Percentiles rank a stretch among this genome's conserved stretches.
phyloP scores from a whole-genome alignment of 2,797 vertebrate genomes.

The Characodon lateralis region DNA sequence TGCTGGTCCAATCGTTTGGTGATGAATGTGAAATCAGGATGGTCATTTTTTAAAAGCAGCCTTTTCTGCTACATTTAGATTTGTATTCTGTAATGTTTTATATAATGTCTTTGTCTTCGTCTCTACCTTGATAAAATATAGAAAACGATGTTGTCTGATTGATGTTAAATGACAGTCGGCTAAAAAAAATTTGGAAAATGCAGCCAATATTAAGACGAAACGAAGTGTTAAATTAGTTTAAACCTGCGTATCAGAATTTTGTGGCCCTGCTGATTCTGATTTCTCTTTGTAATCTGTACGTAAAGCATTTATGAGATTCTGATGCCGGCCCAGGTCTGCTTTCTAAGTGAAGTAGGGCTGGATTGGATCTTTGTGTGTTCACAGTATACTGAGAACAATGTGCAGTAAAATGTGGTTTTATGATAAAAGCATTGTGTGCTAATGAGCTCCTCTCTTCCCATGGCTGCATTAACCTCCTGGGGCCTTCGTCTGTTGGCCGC shows the following conservation, averaged over 20 bases:
- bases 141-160: neutral
- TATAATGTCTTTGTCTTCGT: neutral
- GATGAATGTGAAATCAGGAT: neutral
- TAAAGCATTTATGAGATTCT: neutral
- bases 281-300: neutral
- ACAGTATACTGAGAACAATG: neutral
- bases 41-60: neutral
- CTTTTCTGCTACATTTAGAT: neutral
- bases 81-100: neutral
- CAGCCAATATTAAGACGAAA: neutral
- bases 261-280: neutral
- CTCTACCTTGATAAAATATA: neutral
- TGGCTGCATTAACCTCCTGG: neutral
- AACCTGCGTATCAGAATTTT: neutral
- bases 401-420: neutral
- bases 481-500: neutral
- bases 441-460: neutral
- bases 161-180: neutral
- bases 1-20: no score
- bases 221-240: neutral
- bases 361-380: no score
- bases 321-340: neutral
- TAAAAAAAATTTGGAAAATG: neutral
- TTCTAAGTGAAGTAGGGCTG: neutral
- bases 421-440: neutral